Evolutionary conservation across 2,888 invertebrate genomes (phyloP), one percentile per base, ranked within the genome.

Genomic region (Aporophyla lueneburgensis): DNA sequence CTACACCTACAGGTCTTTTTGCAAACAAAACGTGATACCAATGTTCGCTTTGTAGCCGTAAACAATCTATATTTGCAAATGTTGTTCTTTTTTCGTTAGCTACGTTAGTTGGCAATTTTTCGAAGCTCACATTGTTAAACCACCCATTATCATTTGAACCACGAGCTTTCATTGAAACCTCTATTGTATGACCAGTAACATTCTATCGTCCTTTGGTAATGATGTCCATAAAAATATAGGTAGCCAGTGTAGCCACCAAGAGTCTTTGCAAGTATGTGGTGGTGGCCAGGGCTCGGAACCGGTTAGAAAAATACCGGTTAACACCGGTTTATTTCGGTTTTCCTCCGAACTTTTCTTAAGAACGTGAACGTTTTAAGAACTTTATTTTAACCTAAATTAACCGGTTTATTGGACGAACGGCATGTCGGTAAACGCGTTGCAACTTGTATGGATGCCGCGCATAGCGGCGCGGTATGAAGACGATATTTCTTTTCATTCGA

Each of bases 141-240:
- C 56, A 46, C 14, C 33, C n/a, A 14, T 27, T 46, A 33, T 66
- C 21, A 40, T 76, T 70, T 66, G 65, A 61, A 54, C 33, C 33
- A 43, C 59, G 54, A 61, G 19, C 51, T 58, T 67, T 58, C 3
- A 43, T 43, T 24, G 43, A 43, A 61, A n/a, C 46, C n/a, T 46
- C 14, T 63, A 54, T 78, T 78, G 69, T 75, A 74, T 54, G n/a
- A 56, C 27, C 33, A 59, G 46, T 69, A 58, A 68, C 27, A 66
- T 71, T 74, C 16, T 59, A 33, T 66, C 68, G 59, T 61, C 14
- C 24, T 80, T 49, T 51, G 51, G 46, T 76, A 73, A 81, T 59
- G 67, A 61, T 71, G 71, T 40, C 58, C 40, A 71, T 62, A 83
- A 81, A 71, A 67, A 71, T 71, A 68, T 81, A 85, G 68, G 54